Evolutionary conservation across 2,797 vertebrate species (phyloP).

Genomic region (Glossophaga mutica): DNA sequence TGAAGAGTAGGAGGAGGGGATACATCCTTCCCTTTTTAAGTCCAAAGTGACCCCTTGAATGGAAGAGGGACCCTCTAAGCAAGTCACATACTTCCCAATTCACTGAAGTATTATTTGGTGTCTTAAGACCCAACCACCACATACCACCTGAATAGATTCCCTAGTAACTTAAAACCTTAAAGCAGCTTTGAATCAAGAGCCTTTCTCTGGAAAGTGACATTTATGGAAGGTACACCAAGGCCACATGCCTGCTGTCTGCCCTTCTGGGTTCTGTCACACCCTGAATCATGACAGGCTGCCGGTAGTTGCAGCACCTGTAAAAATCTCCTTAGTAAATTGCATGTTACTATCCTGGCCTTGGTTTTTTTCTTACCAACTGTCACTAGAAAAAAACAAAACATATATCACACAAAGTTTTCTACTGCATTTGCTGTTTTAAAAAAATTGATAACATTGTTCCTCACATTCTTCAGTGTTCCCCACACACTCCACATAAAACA

Average conservation of each 20-base stretch:
- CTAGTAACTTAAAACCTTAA: not conserved
- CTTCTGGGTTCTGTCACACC: not conserved
- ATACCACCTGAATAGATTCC: not conserved
- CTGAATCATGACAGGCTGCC: not conserved
- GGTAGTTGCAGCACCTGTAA: not conserved
- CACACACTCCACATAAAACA: not conserved
- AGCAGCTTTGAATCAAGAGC: not conserved
- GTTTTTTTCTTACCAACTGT: not conserved
- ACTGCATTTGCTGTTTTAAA: not conserved
- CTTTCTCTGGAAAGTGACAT: not conserved
- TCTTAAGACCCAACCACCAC: not conserved
- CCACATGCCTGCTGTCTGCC: accelerated
- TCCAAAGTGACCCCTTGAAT: not conserved
- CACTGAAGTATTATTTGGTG: not conserved
- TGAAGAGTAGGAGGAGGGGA: not conserved
- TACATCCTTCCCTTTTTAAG: not conserved
- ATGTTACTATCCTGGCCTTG: not conserved
- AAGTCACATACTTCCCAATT: not conserved
- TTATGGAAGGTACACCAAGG: not conserved
- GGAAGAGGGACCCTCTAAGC: not conserved
- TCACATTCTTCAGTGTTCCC: not conserved
- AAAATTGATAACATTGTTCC: not conserved
- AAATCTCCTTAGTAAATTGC: not conserved
- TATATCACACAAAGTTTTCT: not conserved
- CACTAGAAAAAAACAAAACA: not conserved